Conservation (phyloP, 1,140 invertebrate species). For the Eriosoma lanigerum region DNA sequence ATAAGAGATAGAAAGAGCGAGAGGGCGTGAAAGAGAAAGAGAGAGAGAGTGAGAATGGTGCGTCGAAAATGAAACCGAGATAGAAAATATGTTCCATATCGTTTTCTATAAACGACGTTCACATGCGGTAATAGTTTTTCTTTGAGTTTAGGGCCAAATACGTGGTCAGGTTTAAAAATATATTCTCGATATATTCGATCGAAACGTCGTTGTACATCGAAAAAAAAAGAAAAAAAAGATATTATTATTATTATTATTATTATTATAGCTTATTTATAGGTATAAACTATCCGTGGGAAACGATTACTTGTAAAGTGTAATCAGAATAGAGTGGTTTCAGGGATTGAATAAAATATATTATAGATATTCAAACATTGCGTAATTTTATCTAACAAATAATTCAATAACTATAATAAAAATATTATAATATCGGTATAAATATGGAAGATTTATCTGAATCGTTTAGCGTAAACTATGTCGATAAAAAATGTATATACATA, state of each 20-base stretch:
- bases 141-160: constrained; percentile 1
- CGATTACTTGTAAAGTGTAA: not conserved
- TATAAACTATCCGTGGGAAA: too few relatives aligned
- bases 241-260: too few relatives aligned
- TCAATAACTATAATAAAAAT: not conserved
- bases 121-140: constrained; percentile 22
- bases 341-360: not conserved
- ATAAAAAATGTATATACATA: too few relatives aligned
- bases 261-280: not conserved
- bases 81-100: constrained; percentile 40
- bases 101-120: constrained; percentile 1
- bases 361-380: not conserved
- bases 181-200: not conserved
- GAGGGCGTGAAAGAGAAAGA: not conserved
- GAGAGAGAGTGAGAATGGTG: not conserved
- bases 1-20: not conserved
- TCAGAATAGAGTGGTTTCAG: not conserved
- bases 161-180: constrained; percentile 28
- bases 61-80: not conserved
- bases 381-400: not conserved
- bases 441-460: too few relatives aligned
- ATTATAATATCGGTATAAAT: too few relatives aligned
- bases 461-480: too few relatives aligned
- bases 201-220: not conserved
- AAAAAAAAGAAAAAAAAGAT: not conserved